Evolutionary conservation across 2,113 vertebrate genomes (phyloP).

Genomic region (Nyctereutes procyonoides): DNA sequence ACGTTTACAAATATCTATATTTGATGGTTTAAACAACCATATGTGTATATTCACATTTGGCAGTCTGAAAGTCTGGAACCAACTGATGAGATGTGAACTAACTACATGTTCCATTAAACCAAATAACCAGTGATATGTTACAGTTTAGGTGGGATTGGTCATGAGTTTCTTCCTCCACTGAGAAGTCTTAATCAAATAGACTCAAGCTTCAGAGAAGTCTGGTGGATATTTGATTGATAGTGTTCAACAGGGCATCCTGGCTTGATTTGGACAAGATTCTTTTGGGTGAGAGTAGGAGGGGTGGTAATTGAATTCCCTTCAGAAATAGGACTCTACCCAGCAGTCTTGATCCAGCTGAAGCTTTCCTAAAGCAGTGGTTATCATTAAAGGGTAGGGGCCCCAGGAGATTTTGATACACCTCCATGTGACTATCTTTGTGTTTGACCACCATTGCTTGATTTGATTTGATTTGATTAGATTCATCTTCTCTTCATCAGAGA

Average conservation of each 20-base stretch:
- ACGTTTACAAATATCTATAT: background rate
- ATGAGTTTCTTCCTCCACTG: background rate
- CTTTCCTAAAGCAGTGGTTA: background rate
- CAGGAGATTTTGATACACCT: background rate
- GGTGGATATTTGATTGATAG: background rate
- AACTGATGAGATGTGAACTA: background rate
- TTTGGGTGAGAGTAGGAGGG: background rate
- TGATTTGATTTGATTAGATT: background rate
- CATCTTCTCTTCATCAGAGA: background rate
- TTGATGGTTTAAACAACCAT: background rate
- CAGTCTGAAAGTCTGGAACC: slow-evolving; percentile 8
- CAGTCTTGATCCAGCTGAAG: background rate
- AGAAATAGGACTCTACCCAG: background rate
- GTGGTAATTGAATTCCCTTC: background rate
- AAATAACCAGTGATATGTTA: background rate
- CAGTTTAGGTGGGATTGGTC: background rate
- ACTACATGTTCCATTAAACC: background rate
- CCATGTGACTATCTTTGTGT: background rate
- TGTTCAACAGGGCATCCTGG: background rate
- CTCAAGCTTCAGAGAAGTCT: background rate
- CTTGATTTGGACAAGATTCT: background rate
- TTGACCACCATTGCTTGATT: background rate
- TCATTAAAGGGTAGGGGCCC: background rate
- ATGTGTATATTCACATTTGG: background rate
- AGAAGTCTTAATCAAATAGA: background rate